Evolutionary conservation across 2,797 vertebrate species (phyloP).

Genomic region (Halcyon badia): DNA sequence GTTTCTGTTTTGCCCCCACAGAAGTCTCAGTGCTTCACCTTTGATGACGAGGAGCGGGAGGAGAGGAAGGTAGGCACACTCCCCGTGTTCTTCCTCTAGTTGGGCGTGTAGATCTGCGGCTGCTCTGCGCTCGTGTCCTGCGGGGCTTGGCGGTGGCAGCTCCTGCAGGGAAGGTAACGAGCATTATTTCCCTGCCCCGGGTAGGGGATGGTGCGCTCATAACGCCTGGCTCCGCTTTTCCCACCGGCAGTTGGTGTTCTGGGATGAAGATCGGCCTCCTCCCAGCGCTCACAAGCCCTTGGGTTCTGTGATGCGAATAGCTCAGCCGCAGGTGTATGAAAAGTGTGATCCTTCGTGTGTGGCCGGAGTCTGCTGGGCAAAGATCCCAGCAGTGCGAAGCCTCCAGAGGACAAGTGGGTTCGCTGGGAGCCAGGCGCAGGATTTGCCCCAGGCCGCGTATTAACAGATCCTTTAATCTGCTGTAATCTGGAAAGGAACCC

Average conservation of each 20-base stretch:
- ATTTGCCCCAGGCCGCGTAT: neutral
- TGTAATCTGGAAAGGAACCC: neutral
- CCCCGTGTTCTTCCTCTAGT: neutral
- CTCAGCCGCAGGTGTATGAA: accelerated
- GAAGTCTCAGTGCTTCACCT: conserved; percentile 90
- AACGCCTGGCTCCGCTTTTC: neutral
- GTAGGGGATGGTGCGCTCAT: neutral
- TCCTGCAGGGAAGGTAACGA: neutral
- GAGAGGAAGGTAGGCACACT: conserved; percentile 84
- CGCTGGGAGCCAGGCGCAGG: neutral
- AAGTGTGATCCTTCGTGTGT: neutral
- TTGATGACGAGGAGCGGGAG: conserved; percentile 81
- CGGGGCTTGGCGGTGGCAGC: neutral
- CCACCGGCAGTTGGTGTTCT: neutral
- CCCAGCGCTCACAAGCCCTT: too few species aligned
- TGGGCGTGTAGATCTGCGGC: neutral
- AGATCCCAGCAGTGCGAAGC: neutral
- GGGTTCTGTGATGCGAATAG: accelerated
- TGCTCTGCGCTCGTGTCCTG: neutral
- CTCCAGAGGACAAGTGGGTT: neutral
- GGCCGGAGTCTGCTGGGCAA: neutral
- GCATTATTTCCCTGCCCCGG: neutral
- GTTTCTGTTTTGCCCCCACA: conserved; percentile 39
- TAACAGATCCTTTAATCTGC: neutral
- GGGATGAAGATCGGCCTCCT: neutral